Conservation (phyloP, 2,797 vertebrate genomes). For the Xiphorhynchus erythropygius region DNA sequence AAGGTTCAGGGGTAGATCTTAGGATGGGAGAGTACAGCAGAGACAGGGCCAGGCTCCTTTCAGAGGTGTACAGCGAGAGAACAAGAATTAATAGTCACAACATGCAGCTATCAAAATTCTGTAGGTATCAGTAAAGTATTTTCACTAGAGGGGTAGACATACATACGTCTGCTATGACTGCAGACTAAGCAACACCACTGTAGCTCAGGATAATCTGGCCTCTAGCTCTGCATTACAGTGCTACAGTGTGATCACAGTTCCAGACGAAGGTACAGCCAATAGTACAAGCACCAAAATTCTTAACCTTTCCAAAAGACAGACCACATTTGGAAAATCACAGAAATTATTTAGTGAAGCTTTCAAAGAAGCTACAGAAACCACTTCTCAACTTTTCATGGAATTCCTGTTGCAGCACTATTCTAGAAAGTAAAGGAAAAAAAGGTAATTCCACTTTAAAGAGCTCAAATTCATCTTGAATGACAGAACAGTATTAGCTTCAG, state of each 20-base stretch:
- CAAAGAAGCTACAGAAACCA: background rate
- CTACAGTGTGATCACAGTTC: background rate
- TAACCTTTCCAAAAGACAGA: background rate
- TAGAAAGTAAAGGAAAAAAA: background rate
- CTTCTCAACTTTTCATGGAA: background rate
- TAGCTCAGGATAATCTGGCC: background rate
- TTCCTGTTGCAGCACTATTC: background rate
- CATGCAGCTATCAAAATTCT: background rate
- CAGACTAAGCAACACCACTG: background rate
- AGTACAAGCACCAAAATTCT: background rate
- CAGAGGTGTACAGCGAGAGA: background rate
- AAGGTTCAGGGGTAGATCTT: background rate
- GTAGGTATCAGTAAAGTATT: background rate
- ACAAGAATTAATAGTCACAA: background rate
- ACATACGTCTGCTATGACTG: background rate
- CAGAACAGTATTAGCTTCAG: background rate
- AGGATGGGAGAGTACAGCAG: rapidly evolving
- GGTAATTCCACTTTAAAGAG: background rate
- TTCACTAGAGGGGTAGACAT: background rate
- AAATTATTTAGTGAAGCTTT: background rate
- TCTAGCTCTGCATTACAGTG: background rate
- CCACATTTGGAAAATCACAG: background rate
- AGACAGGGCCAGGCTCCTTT: background rate
- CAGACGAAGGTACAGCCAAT: background rate
- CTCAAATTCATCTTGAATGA: background rate